phyloP scores from a whole-genome alignment of 2,113 vertebrate genomes.

The Chaenogobius annularis region DNA sequence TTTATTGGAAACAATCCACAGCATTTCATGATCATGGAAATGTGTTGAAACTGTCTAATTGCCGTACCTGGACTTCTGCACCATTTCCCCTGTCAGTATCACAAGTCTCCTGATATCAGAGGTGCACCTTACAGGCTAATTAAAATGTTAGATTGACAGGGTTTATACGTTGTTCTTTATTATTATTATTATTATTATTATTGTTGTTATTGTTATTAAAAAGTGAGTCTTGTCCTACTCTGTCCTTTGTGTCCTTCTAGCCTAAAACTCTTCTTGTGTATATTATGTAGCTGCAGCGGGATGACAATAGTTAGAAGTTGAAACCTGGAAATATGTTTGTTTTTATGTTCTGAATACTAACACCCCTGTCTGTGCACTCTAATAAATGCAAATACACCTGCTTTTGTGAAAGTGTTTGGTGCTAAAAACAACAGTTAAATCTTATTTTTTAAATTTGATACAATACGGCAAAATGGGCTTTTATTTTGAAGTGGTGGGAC shows the following conservation, averaged over 20 bases:
- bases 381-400: conserved; percentile 64
- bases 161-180: conserved; percentile 68
- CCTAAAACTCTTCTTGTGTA: conserved; percentile 60
- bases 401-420: conserved; percentile 51
- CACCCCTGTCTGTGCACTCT: conserved; percentile 57
- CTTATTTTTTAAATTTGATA: not conserved
- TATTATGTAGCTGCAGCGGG: conserved; percentile 61
- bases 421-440: not conserved
- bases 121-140: conserved; percentile 72
- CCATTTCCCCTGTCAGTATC: conserved; percentile 44
- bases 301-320: conserved; percentile 41
- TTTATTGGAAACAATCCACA: conserved; percentile 69
- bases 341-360: conserved; percentile 61
- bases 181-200: conserved; percentile 61
- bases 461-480: not conserved
- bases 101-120: conserved; percentile 57
- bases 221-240: conserved; percentile 55
- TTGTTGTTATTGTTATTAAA: too few relatives aligned
- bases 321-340: conserved; percentile 34
- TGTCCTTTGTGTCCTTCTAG: conserved; percentile 58
- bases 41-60: conserved; percentile 35
- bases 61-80: conserved; percentile 53
- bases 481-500: not conserved
- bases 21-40: conserved; percentile 31
- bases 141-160: conserved; percentile 68